A percentile compares a stretch with the other conserved stretches of the same genome.
Conservation (phyloP, 2,797 vertebrate species). For the Monodelphis domestica region DNA sequence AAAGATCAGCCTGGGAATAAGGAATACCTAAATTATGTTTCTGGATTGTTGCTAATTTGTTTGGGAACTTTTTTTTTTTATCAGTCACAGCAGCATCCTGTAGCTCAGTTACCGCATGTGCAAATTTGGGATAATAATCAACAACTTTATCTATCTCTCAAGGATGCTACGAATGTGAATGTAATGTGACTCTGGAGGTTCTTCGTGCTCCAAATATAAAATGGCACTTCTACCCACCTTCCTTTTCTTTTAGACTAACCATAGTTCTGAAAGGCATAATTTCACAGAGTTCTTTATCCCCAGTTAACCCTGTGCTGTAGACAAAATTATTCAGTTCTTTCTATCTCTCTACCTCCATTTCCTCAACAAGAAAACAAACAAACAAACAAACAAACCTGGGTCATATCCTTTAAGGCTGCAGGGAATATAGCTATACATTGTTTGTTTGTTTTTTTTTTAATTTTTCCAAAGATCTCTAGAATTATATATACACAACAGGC, state of each 20-base stretch:
- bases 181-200: background rate
- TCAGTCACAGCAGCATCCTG: background rate
- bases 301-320: background rate
- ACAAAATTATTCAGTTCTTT: background rate
- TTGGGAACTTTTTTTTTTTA: background rate
- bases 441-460: no score
- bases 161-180: background rate
- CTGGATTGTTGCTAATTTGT: conserved; percentile 6
- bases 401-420: background rate
- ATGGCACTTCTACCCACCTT: background rate
- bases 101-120: conserved; percentile 26
- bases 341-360: background rate
- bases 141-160: background rate
- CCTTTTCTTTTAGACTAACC: background rate
- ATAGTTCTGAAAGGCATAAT: background rate
- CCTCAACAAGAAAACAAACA: background rate
- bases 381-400: background rate
- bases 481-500: background rate
- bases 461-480: background rate
- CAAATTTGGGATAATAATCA: conserved; percentile 12
- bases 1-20: background rate
- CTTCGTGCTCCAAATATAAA: background rate
- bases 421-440: background rate
- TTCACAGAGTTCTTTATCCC: background rate
- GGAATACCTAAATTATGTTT: background rate